Conservation (phyloP, 2,113 vertebrate genomes). For the Grantiella picta region DNA sequence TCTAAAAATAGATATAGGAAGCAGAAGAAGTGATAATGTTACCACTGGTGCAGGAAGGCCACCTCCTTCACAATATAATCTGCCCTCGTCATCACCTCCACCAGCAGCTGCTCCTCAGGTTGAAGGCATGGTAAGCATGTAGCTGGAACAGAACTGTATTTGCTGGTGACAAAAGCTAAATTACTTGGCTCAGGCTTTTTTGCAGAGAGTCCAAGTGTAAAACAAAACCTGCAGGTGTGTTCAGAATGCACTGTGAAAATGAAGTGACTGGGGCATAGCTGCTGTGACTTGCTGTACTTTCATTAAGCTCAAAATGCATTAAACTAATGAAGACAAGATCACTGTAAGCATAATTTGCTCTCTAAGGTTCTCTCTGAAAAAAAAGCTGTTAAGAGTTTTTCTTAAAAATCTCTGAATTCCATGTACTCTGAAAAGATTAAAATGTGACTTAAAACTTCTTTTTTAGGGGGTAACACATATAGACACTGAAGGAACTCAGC, state of each 20-base stretch:
- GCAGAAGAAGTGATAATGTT: constrained; percentile 71
- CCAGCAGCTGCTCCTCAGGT: constrained; percentile 7
- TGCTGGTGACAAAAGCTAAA: background rate
- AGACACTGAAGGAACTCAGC: background rate
- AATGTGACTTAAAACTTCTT: background rate
- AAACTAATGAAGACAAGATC: background rate
- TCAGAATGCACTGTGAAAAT: background rate
- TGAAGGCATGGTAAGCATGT: constrained; percentile 60
- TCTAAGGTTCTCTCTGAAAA: background rate
- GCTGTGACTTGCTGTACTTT: background rate
- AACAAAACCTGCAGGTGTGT: background rate
- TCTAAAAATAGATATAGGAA: constrained; percentile 62
- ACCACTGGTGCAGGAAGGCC: constrained; percentile 59
- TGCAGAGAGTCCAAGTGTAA: background rate
- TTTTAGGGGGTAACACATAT: background rate
- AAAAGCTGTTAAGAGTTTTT: background rate
- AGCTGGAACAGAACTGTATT: background rate
- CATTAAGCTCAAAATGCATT: background rate
- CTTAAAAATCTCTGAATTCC: background rate
- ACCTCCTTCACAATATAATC: constrained; percentile 69
- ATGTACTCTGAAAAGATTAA: background rate
- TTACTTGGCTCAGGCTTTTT: background rate
- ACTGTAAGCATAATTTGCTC: background rate
- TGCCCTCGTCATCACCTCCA: background rate
- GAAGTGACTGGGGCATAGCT: background rate